Base-by-base conservation (phyloP, 2,113 vertebrate genomes). In the Leptobrachium ailaonicum region DNA sequence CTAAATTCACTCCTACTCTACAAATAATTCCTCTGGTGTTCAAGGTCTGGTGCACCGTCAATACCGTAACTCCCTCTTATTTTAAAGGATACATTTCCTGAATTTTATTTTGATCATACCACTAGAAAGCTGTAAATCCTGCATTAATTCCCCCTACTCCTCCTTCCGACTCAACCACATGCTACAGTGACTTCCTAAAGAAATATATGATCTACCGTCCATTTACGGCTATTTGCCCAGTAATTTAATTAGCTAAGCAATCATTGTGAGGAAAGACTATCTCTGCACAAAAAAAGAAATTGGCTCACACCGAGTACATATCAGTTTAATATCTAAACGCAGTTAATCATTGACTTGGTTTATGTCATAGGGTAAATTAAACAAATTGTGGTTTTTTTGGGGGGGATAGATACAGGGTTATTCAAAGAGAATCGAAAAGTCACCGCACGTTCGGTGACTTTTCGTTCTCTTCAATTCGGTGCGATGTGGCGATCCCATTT, bases 111-210 rank as follows among this genome's bases (percentile, higher is more conserved):
- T 42, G 47, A 73, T 67, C 68, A 53, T 58, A 64, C 71, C 71
- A 67, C 63, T 67, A 67, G 41, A 73, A 74, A 73, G 71, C 50
- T 80, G 71, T 73, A 80, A 80, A 80, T 80, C 62, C 60, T 73
- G 32, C 54, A 45, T 67, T 80, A 10, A 80, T 43, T 56, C 67
- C 78, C 77, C 71, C 70, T 32, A 69, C 77, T 73, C 71, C 71
- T 73, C 63, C 78, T 67, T 74, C 45, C 6, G 14, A 41, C 6
- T 63, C 50, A 68, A 14, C 62, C 71, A 56, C 67, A 47, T 73
- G 71, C 50, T 68, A 56, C 63, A 67, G 10, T 80, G 78, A 73
- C 78, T 77, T 68, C 63, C 13, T 56, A 69, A 77, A 42, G 45
- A 56, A 58, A 32, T 44, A 43, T 43, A 77, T 56, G 75, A 77